Evolutionary conservation across 53 echinoderm and acorn worm species (phyloP).

Genomic region (Astropecten irregularis): DNA sequence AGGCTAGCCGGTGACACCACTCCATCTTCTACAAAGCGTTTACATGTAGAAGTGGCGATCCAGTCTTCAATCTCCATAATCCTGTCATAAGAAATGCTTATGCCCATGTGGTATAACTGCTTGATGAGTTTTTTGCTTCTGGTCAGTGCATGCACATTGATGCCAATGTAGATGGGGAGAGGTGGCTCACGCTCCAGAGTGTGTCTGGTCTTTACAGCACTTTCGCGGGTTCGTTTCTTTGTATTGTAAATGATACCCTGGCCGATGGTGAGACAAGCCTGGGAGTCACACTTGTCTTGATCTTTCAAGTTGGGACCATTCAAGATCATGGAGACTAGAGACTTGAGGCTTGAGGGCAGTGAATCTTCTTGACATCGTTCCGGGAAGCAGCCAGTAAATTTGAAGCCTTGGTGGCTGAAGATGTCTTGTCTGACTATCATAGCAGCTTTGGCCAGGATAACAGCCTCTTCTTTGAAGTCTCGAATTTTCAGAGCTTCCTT

Average conservation of each 20-base stretch:
- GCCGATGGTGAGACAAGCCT: conserved; percentile 49
- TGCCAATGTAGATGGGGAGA: conserved; percentile 44
- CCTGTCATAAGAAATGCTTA: too few relatives aligned
- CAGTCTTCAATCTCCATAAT: too few relatives aligned
- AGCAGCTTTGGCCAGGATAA: not conserved
- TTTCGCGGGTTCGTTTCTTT: not conserved
- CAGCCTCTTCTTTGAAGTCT: not conserved
- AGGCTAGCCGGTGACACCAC: too few relatives aligned
- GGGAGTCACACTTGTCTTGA: conserved; percentile 27
- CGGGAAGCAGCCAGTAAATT: not conserved
- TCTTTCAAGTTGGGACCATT: not conserved
- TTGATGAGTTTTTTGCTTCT: conserved; percentile 45
- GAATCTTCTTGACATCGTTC: not conserved
- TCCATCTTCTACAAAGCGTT: conserved; percentile 23
- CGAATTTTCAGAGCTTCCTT: too few relatives aligned
- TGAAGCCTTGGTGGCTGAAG: not conserved
- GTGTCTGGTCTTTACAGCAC: conserved; percentile 22
- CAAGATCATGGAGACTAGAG: not conserved
- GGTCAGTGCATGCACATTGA: conserved; percentile 44
- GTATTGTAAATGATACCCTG: conserved; percentile 45
- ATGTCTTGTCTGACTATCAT: not conserved
- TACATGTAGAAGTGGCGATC: conserved; percentile 27
- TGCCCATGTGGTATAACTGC: too few relatives aligned
- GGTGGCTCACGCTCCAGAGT: conserved; percentile 52
- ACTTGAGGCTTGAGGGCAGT: not conserved